Conservation (phyloP, 2,888 invertebrate genomes). For the Acanthosoma haemorrhoidale region DNA sequence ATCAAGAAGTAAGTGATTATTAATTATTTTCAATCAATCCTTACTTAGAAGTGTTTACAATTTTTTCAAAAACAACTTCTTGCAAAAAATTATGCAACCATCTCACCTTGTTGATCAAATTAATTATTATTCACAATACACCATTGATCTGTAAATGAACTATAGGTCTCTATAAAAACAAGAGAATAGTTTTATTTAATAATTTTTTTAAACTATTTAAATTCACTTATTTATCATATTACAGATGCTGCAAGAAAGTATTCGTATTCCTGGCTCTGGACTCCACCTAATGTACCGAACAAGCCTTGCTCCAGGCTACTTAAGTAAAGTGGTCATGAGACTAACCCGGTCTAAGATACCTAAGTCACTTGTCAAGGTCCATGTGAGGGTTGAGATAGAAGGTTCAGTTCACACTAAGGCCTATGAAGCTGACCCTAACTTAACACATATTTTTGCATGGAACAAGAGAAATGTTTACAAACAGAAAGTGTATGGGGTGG, state of each 20-base stretch:
- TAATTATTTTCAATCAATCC: too few relatives aligned
- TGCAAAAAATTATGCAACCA: too few relatives aligned
- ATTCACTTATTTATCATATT: conserved; percentile 36
- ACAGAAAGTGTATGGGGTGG: conserved; percentile 88
- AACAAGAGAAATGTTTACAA: conserved; percentile 95
- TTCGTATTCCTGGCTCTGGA: conserved; percentile 88
- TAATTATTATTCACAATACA: too few relatives aligned
- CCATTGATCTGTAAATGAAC: background rate
- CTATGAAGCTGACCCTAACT: conserved; percentile 92
- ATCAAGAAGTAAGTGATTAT: too few relatives aligned
- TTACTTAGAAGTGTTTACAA: too few relatives aligned
- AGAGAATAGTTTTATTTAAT: background rate
- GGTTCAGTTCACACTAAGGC: conserved; percentile 86
- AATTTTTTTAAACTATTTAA: too few relatives aligned
- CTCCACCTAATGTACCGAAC: conserved; percentile 93
- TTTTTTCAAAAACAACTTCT: too few relatives aligned
- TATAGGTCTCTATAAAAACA: background rate
- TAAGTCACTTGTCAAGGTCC: conserved; percentile 75
- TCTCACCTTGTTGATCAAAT: too few relatives aligned
- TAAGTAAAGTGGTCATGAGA: conserved; percentile 87
- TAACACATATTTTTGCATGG: conserved; percentile 96
- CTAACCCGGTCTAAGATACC: conserved; percentile 77
- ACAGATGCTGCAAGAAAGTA: conserved; percentile 93
- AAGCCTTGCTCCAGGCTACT: conserved; percentile 87
- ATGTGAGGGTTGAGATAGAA: conserved; percentile 87